Conservation (phyloP, 2,888 invertebrate species). For the Macrophya annulata region DNA sequence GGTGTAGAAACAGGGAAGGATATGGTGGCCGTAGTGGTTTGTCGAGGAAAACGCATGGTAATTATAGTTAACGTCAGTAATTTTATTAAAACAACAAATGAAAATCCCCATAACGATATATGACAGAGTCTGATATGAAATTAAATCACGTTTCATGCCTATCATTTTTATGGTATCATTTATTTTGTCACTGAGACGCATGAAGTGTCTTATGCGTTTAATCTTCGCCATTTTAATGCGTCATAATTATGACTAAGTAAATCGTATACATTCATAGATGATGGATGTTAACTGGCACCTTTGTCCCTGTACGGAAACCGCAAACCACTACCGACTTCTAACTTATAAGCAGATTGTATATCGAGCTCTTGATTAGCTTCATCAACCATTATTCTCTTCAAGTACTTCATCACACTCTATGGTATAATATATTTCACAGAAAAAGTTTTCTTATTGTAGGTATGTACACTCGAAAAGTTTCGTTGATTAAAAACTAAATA, state of each 20-base stretch:
- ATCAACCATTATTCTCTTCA: not conserved
- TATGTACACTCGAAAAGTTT: not conserved
- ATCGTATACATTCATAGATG: not conserved
- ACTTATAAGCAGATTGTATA: not conserved
- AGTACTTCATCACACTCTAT: not conserved
- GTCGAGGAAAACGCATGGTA: not conserved
- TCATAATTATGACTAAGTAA: not conserved
- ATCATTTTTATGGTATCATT: no score
- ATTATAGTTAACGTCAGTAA: not conserved
- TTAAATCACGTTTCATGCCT: no score
- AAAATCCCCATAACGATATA: not conserved
- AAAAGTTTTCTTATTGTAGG: not conserved
- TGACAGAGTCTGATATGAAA: no score
- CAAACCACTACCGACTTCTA: not conserved
- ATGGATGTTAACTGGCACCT: not conserved
- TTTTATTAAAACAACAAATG: not conserved
- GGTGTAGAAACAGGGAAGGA: slow-evolving; percentile 1
- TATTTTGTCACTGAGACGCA: no score
- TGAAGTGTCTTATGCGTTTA: not conserved
- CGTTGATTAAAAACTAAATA: not conserved
- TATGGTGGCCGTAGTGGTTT: slow-evolving; percentile 20
- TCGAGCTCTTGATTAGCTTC: not conserved
- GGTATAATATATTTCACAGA: not conserved
- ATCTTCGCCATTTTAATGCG: not conserved
- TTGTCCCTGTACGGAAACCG: not conserved